Evolutionary conservation across 2,113 vertebrate species (phyloP), one percentile per base, ranked within the genome.

Genomic region (Lipophrys pholis): DNA sequence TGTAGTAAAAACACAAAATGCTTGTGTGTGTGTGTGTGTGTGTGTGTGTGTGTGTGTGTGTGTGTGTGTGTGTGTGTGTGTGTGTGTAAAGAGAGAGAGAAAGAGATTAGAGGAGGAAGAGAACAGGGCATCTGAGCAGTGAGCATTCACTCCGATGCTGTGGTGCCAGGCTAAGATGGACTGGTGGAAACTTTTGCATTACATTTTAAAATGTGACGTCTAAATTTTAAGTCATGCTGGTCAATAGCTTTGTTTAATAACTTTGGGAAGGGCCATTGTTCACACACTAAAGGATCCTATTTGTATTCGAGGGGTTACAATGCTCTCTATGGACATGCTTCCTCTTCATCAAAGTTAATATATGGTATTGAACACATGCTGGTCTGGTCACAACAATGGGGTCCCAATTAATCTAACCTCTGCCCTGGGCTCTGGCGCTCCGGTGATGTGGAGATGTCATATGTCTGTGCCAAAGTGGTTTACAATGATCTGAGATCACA

Each of bases 1-100:
- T 55, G 48, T 71, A 73, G 49, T 11, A 21, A 84, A 56, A 64
- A 66, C 64, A 80, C 51, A 72, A 55, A 67, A 66, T 41, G 35
- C 56, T 80, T 60, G 52, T 30, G 21, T 30, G 21, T 30, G 21
- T 30, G 21, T 30, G 21, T 30, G 21, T 30, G 21, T 60, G 52
- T 30, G 21, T 30, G 21, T 30, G 21, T 30, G 21, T 60, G 52
- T 30, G 21, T 30, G 21, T 30, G 21, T 30, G 21, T 60, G 52
- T 30, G 21, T 30, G 21, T 30, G 21, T 30, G 21, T 60, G 52
- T 30, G 21, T 30, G 21, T 30, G 21, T 30, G 21, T 60, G 52
- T 30, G 21, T 30, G 21, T 30, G 21, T 30, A 4, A 4, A 30
- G 21, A 72, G 73, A 63, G 49, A 50, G 40, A 59, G 46, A 61